Conservation (phyloP, 2,797 vertebrate genomes). For the Myotis pilosus region DNA sequence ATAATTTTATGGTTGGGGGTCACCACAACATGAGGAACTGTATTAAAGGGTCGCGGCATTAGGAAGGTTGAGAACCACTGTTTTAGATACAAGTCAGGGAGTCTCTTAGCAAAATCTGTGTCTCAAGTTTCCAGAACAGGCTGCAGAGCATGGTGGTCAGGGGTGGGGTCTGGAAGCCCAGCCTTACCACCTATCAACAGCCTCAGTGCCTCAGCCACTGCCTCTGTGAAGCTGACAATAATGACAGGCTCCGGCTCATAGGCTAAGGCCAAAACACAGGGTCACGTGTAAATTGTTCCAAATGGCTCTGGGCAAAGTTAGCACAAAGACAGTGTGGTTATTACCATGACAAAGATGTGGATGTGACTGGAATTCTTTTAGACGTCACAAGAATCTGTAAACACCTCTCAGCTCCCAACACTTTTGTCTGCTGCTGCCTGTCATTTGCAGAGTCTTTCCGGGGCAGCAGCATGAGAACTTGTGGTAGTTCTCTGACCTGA, state of each 20-base stretch:
- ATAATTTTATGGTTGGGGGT: no score
- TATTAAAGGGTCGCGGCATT: no score
- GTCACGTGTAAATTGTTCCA: not conserved
- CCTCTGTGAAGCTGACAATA: not conserved
- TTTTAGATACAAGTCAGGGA: not conserved
- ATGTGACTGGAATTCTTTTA: not conserved
- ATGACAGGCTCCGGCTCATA: not conserved
- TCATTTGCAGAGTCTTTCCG: not conserved
- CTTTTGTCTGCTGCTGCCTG: not conserved
- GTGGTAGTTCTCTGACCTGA: rapidly evolving
- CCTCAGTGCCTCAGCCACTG: not conserved
- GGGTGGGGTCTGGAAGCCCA: not conserved
- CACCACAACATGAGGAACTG: no score
- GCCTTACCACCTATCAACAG: not conserved
- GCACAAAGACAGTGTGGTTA: not conserved
- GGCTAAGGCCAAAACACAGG: not conserved
- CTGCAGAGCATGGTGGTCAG: not conserved
- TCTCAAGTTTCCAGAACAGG: not conserved
- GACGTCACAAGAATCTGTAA: not conserved
- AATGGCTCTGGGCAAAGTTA: rapidly evolving
- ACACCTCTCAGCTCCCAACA: rapidly evolving
- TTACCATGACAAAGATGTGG: not conserved
- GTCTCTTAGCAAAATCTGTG: not conserved
- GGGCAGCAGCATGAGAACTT: not conserved
- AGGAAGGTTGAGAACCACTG: no score